Conservation (phyloP, 2,888 invertebrate species). For the Amphipoea oculea region DNA sequence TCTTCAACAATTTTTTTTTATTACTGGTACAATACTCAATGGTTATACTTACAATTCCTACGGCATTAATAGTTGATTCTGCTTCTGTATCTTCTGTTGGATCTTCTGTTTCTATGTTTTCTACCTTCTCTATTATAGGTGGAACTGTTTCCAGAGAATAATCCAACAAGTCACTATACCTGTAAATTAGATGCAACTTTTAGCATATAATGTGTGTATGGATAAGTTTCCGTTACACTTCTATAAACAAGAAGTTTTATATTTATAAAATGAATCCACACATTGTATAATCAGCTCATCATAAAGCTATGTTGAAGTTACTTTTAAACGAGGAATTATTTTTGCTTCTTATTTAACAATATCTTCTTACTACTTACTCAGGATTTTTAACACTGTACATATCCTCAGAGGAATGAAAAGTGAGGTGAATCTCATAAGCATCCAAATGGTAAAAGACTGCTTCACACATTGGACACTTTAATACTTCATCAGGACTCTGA, state of each 20-base stretch:
- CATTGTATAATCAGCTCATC: neutral
- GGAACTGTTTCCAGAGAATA: slow-evolving; percentile 87
- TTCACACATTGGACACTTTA: slow-evolving; percentile 92
- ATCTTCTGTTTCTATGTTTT: slow-evolving; percentile 68
- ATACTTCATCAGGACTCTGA: slow-evolving; percentile 88
- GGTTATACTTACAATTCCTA: slow-evolving; percentile 77
- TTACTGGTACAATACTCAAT: neutral
- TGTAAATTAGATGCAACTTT: slow-evolving; percentile 56
- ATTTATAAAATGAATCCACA: neutral
- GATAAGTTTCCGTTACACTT: neutral
- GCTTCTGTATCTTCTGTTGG: slow-evolving; percentile 61
- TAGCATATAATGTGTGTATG: neutral
- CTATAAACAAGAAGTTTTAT: neutral
- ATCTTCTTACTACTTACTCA: slow-evolving; percentile 73
- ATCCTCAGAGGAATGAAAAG: slow-evolving; percentile 91
- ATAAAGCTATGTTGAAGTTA: neutral
- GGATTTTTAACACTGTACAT: slow-evolving; percentile 91
- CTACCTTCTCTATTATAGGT: slow-evolving; percentile 83
- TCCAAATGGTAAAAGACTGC: slow-evolving; percentile 92
- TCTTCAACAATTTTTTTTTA: neutral
- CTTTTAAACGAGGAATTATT: neutral
- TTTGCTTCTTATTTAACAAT: neutral
- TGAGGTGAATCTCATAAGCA: slow-evolving; percentile 92
- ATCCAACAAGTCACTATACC: slow-evolving; percentile 78
- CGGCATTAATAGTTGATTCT: slow-evolving; percentile 69